Evolutionary conservation across 2,888 invertebrate genomes (phyloP), one percentile per base, ranked within the genome.

Genomic region (Drosophila nr. perissopoda): DNA sequence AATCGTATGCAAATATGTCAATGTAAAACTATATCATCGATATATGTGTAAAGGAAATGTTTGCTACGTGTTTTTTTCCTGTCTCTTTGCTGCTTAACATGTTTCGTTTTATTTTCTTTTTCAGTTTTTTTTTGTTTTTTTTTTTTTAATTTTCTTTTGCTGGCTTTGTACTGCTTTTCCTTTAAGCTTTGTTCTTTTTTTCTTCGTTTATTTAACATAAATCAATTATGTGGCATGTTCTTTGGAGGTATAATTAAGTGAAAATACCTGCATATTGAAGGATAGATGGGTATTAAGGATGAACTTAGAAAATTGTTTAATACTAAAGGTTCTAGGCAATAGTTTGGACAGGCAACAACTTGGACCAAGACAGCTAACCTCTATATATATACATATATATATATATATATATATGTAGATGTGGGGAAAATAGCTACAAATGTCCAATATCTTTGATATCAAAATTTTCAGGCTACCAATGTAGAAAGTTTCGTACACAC

Each of bases 81-180:
- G 69, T 45, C 58, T 69, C 69, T 51, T 60, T 48, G n/a, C 31
- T 64, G 62, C 64, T 63, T 56, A 48, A 16, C 13, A 7, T 11
- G 25, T 63, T 48, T 42, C 18, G 21, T 69, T 54, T 38, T 16
- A 11, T 25, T 10, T 49, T 25, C 11, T 11, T 31, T 38, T 54
- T 34, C 2, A 18, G 34, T 38, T 31, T 16, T 27, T 29, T 13
- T 18, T 21, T 34, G 33, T 31, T 7, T 31, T 36, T 36, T 16
- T 36, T 16, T 29, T 25, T 27, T 21, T 10, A 45, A 25, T 45
- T 36, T 59, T 54, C 45, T 25, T 25, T 45, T 51, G 58, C 59
- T 73, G 52, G 52, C 53, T 79, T 76, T 80, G 76, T 76, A 76
- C 76, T 76, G 69, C 48, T 60, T 76, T 78, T 52, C 34, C 60